Evolutionary conservation across 2,797 vertebrate genomes (phyloP), one percentile per base, ranked within the genome.

Genomic region (Antennarius maculatus): DNA sequence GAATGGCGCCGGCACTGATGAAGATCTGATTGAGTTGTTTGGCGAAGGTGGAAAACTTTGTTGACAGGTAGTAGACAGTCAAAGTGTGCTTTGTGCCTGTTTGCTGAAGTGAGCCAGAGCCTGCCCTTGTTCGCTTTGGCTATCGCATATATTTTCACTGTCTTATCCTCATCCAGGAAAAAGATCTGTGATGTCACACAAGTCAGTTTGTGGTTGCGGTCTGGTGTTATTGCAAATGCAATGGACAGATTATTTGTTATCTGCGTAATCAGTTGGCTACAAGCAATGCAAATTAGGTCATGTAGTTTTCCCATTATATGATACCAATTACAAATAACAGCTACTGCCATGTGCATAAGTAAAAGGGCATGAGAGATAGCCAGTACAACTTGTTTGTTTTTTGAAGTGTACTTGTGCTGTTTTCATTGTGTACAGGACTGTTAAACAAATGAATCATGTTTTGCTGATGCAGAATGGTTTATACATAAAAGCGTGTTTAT

Each of bases 51-150:
- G 77, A 77, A 81, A 79, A 75, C 29, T 16, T 51, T 8, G 50
- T 57, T 48, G 41, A 77, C 46, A 58, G 66, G 47, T 53, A 58
- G 49, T 53, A n/a, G 46, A 54, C 69, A 75, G 72, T 85, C 82
- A 87, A 90, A 81, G 80, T 45, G 54, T 58, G 70, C 73, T 70
- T 82, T 87, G 77, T 90, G 77, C 69, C 64, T 62, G 41, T 57
- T 41, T 54, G 60, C 68, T 54, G 57, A 70, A 76, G 62, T 75
- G 71, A 82, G 60, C 74, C 60, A 39, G 53, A 51, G 70, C 48
- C 59, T 82, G 64, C 75, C 79, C 64, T 54, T 74, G 51, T 75
- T 81, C 54, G 41, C 60, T 60, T 51, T 68, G 74, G 72, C 76
- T 69, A 80, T 78, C 63, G 77, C 77, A 80, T 56, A 67, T 59